Percentiles rank a stretch among this genome's conserved stretches.
Conservation (phyloP, 2,113 vertebrate genomes). For the Brachypteracias leptosomus region DNA sequence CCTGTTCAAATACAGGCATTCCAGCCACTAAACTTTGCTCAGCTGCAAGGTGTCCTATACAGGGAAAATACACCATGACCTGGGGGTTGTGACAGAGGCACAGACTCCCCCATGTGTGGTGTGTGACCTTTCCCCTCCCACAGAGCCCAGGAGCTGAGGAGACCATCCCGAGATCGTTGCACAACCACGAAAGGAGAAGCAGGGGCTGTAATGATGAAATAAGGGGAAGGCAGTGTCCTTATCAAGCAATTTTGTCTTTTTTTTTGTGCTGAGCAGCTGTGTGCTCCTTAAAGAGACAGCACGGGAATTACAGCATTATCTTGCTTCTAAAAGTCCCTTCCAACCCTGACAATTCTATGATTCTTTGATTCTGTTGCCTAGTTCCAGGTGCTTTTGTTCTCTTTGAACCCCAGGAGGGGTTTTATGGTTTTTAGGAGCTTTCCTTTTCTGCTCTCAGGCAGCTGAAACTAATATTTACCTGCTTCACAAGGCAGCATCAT, state of each 20-base stretch:
- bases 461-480: no score
- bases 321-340: no score
- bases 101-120: not conserved
- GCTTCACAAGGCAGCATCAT: not conserved
- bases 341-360: no score
- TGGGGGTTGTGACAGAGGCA: not conserved
- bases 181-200: not conserved
- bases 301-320: not conserved
- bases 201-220: not conserved
- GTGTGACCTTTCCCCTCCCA: accelerated
- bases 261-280: not conserved
- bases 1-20: not conserved
- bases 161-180: not conserved
- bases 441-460: not conserved
- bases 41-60: not conserved
- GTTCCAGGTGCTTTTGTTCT: not conserved
- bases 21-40: not conserved
- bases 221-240: not conserved
- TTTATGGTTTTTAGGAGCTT: not conserved
- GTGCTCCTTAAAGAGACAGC: not conserved
- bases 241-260: not conserved
- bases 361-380: not conserved
- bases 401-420: not conserved
- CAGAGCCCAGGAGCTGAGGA: accelerated
- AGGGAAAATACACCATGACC: not conserved